Base-by-base conservation (phyloP, 2,113 vertebrate genomes). In the Craseonycteris thonglongyai region DNA sequence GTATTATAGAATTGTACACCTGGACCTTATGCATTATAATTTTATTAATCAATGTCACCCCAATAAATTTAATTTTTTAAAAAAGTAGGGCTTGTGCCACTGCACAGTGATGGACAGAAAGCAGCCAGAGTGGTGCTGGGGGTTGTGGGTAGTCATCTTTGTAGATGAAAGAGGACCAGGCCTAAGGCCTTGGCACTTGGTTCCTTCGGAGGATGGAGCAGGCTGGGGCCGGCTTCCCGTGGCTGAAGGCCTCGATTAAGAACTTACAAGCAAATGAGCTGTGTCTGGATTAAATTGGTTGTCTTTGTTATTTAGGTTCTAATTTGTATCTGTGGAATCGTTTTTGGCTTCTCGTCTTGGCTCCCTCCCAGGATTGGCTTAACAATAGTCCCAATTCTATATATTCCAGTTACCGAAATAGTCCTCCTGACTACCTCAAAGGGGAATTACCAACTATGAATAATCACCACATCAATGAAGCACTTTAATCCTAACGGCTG, bases 321-420 rank as follows among this genome's bases (percentile, higher is more conserved):
- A 33, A 21, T 56, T 68, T 74, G 11, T 78, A 58, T 81, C 92
- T 24, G 47, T 47, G 78, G 79, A 79, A 81, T 91, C 75, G 54
- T 30, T 91, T 71, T 61, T 83, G 90, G 79, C 69, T 81, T 86
- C 56, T 80, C 86, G n/a, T 42, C 72, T 89, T 94, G 93, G 78
- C 59, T 68, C 33, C 18, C 40, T 86, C 49, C 87, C 82, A 83
- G 79, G 69, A 75, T 4, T 79, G 56, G 38, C 51, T 95, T 80
- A 74, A 75, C 58, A 88, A 28, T 42, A 38, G 18, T 49, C 74
- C 58, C 69, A 87, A 4, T 26, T 90, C 75, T 87, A 22, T 63
- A 80, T 59, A 95, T 87, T 80, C 56, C 45, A 65, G 45, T 56
- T 69, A 68, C 79, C 58, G 63, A 38, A 76, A 18, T 54, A 19